Base-by-base conservation (phyloP, 2,888 invertebrate species). In the Chrysotoxum bicinctum region DNA sequence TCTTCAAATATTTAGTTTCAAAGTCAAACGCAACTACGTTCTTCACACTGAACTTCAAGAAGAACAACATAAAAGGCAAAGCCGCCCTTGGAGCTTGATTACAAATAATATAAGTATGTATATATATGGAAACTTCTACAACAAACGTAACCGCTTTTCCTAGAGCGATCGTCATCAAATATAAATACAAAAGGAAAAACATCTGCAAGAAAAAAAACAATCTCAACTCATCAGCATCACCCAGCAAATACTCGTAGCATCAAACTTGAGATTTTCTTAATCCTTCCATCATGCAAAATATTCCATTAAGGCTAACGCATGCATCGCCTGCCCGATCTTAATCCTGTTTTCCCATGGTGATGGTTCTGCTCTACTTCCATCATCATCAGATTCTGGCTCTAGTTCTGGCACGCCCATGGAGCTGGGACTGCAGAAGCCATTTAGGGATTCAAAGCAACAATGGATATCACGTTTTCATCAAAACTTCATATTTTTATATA, bases 251-350 rank as follows among this genome's bases (percentile, higher is more conserved):
- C n/a, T n/a, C n/a, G n/a, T n/a, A 48, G n/a, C 21, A 70, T 56
- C 69, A 81, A 81, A 76, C 80, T 81, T 70, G 48, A 81, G 76
- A 81, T 76, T 64, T 70, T 58, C 56, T 64, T 69, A 75, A 76
- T 62, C 69, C 62, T 43, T 50, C 56, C 69, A 50, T 43, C 52
- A 62, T 74, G 58, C 56, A 45, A 68, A 68, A 50, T 70, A 10
- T 58, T 40, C 40, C 76, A 52, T 58, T 70, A 43, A 54, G 9
- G 21, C 66, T 43, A 26, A 64, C 56, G 74, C 19, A 75, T 43
- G 21, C 62, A 64, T 74, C 50, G 48, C 32, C 64, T 66, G 66
- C 50, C 66, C 30, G 43, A 70, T 70, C 76, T 70, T 62, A 69
- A 76, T 76, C 64, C 56, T 66, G 48, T 14, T 68, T 48, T 52